Evolutionary conservation across 2,888 invertebrate genomes (phyloP).

Genomic region (Empis livida): DNA sequence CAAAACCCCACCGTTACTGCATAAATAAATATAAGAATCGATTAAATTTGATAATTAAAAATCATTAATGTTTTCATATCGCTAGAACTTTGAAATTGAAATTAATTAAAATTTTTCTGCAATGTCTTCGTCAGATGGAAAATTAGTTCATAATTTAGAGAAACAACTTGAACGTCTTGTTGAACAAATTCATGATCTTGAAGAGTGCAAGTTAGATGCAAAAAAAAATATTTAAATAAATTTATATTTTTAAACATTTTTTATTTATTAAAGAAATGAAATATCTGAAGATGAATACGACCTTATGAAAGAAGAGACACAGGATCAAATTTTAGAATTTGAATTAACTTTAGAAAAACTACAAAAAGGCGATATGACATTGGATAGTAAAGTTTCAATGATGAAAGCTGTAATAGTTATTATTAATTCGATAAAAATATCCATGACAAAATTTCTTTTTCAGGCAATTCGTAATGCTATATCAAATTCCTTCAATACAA

Average conservation of each 20-base stretch:
- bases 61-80: neutral
- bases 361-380: slow-evolving; percentile 51
- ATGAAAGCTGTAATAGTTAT: slow-evolving; percentile 45
- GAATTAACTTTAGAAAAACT: slow-evolving; percentile 48
- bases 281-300: slow-evolving; percentile 51
- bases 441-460: slow-evolving; percentile 10
- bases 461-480: slow-evolving; percentile 63
- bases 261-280: slow-evolving; percentile 41
- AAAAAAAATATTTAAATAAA: too few relatives aligned
- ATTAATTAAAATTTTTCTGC: too few relatives aligned
- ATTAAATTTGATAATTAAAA: neutral
- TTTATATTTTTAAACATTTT: neutral
- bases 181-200: slow-evolving; percentile 55
- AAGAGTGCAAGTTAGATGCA: slow-evolving; percentile 49
- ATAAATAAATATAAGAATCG: too few relatives aligned
- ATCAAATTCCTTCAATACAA: slow-evolving; percentile 59
- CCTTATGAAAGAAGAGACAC: slow-evolving; percentile 52
- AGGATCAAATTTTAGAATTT: slow-evolving; percentile 57
- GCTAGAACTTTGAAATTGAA: too few relatives aligned
- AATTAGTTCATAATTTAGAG: slow-evolving; percentile 49
- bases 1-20: too few relatives aligned
- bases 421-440: neutral
- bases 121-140: slow-evolving; percentile 14
- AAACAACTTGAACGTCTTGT: slow-evolving; percentile 54
- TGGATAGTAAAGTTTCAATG: slow-evolving; percentile 49